These are phyloP conservation scores for Seriola dumerili DNA, from an alignment of 2,113 vertebrate genomes.

Conservation along the genomic window DNA sequence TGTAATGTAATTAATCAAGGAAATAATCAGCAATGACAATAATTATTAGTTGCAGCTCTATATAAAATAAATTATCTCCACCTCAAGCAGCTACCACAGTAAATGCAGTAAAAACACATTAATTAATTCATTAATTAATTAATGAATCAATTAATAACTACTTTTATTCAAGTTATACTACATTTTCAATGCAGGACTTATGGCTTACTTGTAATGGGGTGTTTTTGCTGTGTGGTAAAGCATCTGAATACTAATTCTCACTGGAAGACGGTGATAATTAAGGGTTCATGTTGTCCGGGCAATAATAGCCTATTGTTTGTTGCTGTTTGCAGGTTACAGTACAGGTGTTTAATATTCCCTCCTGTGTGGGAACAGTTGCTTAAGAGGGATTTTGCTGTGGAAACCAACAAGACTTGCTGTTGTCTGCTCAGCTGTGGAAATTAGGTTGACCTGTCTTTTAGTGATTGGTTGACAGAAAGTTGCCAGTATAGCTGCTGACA, in stretches of 20 bases:
- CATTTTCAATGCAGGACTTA: no score
- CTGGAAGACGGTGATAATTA: neutral
- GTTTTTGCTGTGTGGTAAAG: neutral
- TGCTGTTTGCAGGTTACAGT: neutral
- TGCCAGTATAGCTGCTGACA: conserved; percentile 13
- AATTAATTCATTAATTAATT: no score
- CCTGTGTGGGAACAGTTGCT: conserved; percentile 8
- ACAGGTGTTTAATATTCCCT: conserved; percentile 18
- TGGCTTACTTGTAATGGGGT: no score
- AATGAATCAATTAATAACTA: no score
- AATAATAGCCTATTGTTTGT: conserved; percentile 8
- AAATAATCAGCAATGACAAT: neutral
- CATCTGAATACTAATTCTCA: neutral
- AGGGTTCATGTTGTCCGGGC: neutral
- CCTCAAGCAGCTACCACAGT: no score
- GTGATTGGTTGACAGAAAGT: neutral
- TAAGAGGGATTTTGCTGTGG: conserved; percentile 44
- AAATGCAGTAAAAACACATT: no score
- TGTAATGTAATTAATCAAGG: neutral
- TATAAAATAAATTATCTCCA: no score
- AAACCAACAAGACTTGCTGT: conserved; percentile 56
- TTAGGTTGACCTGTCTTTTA: conserved; percentile 31
- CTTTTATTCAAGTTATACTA: no score
- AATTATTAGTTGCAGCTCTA: no score
- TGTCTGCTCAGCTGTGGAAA: conserved; percentile 29